phyloP scores from a whole-genome alignment of 1,140 invertebrate species.

The Trichomalopsis sarcophagae region DNA sequence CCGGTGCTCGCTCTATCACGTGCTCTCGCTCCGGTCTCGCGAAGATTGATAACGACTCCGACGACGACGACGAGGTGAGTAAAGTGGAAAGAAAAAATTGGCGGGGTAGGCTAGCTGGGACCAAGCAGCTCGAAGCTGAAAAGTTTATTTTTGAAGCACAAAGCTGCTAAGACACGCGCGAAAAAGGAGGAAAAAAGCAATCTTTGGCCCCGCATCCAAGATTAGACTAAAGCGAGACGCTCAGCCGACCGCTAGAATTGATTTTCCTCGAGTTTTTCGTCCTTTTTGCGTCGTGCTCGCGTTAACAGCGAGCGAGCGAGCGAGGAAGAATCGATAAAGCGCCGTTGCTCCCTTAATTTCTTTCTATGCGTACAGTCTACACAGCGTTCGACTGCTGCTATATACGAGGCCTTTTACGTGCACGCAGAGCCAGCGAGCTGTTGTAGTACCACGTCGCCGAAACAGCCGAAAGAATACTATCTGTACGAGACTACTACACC shows the following conservation, averaged over 20 bases:
- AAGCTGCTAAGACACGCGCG: slow-evolving; percentile 37
- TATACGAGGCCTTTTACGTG: not conserved
- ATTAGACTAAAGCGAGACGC: slow-evolving; percentile 39
- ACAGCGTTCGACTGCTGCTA: not conserved
- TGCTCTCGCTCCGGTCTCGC: too few relatives aligned
- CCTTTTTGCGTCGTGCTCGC: not conserved
- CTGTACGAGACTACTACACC: not conserved
- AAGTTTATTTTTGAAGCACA: slow-evolving; percentile 56
- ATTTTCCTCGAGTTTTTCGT: not conserved
- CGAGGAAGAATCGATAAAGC: slow-evolving; percentile 39
- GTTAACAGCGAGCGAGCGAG: not conserved
- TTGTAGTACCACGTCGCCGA: not conserved
- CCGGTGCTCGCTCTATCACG: too few relatives aligned
- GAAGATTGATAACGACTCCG: not conserved
- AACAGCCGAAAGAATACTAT: not conserved
- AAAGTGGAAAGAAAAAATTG: not conserved
- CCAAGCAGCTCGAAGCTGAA: slow-evolving; percentile 48
- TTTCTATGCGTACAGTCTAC: too few relatives aligned
- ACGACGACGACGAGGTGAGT: too few relatives aligned
- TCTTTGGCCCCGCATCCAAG: slow-evolving; percentile 22
- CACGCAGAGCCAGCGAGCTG: not conserved
- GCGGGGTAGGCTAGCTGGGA: not conserved
- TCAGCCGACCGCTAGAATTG: not conserved
- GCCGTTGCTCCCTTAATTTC: not conserved
- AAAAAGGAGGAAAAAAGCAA: not conserved